phyloP scores from a whole-genome alignment of 1,140 invertebrate species.

The Pseudomyrmex sp. region DNA sequence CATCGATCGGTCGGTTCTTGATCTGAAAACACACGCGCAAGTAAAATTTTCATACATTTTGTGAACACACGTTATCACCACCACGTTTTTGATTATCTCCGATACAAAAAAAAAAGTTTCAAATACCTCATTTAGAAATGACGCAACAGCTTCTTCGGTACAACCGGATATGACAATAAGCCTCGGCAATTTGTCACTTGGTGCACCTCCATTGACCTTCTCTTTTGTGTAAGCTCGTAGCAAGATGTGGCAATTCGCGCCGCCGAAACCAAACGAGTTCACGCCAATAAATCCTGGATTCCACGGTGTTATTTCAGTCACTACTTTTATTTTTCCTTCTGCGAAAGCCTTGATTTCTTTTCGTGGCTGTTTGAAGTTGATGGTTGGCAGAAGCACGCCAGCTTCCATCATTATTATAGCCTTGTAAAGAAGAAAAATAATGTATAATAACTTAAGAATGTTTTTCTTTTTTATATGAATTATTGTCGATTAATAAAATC shows the following conservation, averaged over 20 bases:
- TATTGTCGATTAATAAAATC: not conserved
- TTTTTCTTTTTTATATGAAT: not conserved
- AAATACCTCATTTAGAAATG: constrained; percentile 88
- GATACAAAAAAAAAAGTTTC: not conserved
- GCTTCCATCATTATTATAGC: constrained; percentile 89
- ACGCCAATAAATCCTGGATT: constrained; percentile 86
- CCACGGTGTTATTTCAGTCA: constrained; percentile 88
- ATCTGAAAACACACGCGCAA: constrained; percentile 38
- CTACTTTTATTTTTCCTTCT: constrained; percentile 88
- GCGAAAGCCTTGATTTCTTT: constrained; percentile 88
- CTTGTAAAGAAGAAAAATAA: constrained; percentile 68
- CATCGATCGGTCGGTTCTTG: constrained; percentile 84
- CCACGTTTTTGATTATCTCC: no score
- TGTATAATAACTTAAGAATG: not conserved
- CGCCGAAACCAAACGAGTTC: constrained; percentile 88
- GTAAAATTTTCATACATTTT: no score
- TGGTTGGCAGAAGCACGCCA: constrained; percentile 89
- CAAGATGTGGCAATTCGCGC: constrained; percentile 89
- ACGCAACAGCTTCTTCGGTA: constrained; percentile 90
- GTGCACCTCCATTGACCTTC: constrained; percentile 84
- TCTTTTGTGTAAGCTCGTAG: constrained; percentile 85
- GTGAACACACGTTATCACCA: no score
- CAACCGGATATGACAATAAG: constrained; percentile 88
- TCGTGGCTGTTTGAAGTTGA: constrained; percentile 89
- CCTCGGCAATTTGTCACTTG: constrained; percentile 86